These are phyloP conservation scores for Eristalis pertinax DNA, from an alignment of 2,888 invertebrate species.

Conservation along the genomic window DNA sequence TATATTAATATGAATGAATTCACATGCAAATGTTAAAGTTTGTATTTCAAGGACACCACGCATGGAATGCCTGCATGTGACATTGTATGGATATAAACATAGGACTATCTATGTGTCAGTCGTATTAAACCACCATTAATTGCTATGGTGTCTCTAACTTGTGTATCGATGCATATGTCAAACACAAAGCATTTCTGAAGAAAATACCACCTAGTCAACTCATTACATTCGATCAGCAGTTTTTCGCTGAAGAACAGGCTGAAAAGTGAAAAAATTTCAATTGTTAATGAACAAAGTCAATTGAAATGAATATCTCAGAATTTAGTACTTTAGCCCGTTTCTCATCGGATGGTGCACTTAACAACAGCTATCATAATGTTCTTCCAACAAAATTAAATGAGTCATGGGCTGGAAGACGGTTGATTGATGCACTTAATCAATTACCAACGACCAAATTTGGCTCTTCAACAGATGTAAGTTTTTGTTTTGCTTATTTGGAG, in stretches of 20 bases:
- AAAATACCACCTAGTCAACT: background rate
- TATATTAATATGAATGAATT: too few relatives aligned
- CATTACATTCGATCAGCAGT: background rate
- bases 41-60: conserved; percentile 9
- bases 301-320: conserved; percentile 60
- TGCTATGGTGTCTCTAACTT: conserved; percentile 53
- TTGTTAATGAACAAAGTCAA: background rate
- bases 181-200: conserved; percentile 7
- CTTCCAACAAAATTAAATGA: conserved; percentile 82
- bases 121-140: conserved; percentile 45
- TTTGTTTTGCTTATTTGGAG: conserved; percentile 31
- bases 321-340: conserved; percentile 70
- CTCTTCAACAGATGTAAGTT: conserved; percentile 77
- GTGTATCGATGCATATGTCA: conserved; percentile 56
- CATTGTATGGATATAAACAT: background rate
- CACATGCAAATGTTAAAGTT: background rate
- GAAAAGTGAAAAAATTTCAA: background rate
- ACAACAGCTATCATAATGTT: conserved; percentile 69
- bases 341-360: conserved; percentile 79
- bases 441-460: conserved; percentile 77
- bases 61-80: background rate
- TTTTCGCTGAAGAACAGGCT: background rate
- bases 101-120: conserved; percentile 34
- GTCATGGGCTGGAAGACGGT: conserved; percentile 84
- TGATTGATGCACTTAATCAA: conserved; percentile 81